These are phyloP conservation scores for Anarrhichthys ocellatus DNA, from an alignment of 2,113 vertebrate species.

Conservation along the genomic window DNA sequence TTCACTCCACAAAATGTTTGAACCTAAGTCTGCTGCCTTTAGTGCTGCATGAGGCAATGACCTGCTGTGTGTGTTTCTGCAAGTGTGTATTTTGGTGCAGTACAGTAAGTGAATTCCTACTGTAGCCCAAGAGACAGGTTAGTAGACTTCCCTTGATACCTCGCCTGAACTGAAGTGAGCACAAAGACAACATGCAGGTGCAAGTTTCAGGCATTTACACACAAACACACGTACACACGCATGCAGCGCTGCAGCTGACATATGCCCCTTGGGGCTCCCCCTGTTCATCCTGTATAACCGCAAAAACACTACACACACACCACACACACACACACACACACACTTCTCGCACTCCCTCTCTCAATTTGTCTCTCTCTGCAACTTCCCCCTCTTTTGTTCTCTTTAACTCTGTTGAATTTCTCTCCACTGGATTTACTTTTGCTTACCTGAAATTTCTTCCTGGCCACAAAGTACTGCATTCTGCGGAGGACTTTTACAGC, in stretches of 20 bases:
- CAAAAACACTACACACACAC: conserved; percentile 31
- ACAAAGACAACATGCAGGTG: conserved; percentile 72
- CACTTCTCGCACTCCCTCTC: conserved; percentile 23
- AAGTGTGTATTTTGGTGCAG: conserved; percentile 5
- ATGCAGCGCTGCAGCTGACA: conserved; percentile 50
- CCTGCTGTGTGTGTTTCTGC: conserved; percentile 16
- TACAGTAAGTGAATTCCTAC: conserved; percentile 57
- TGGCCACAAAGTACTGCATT: conserved; percentile 93
- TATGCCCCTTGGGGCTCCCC: conserved; percentile 29
- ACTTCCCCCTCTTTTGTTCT: background rate
- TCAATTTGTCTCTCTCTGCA: conserved; percentile 28
- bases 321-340: background rate
- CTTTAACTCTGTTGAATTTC: background rate
- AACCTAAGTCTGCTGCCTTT: conserved; percentile 25
- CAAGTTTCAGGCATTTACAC: conserved; percentile 68
- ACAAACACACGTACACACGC: conserved; percentile 33
- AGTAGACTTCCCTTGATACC: conserved; percentile 63
- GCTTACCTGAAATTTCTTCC: conserved; percentile 91
- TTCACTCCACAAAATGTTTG: background rate
- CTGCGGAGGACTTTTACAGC: conserved; percentile 90
- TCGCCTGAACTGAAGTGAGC: conserved; percentile 51
- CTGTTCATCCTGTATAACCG: conserved; percentile 50
- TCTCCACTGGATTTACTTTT: conserved; percentile 21
- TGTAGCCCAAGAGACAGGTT: conserved; percentile 59
- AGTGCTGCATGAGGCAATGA: background rate